phyloP scores from a whole-genome alignment of 2,113 vertebrate genomes.

The Etheostoma cragini region DNA sequence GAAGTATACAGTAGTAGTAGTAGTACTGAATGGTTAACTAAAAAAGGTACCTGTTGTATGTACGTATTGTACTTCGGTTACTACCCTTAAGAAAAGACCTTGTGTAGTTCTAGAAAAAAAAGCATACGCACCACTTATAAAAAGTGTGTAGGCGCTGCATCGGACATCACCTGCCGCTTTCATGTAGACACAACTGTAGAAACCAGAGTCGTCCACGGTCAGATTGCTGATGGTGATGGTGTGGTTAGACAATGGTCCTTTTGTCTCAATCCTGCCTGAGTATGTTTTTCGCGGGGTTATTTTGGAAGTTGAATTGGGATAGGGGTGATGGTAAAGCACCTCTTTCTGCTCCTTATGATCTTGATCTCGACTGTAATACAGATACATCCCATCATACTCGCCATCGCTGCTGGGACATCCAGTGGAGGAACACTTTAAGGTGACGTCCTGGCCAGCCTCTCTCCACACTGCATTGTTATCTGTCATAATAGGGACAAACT shows the following conservation, averaged over 20 bases:
- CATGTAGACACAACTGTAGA: slow-evolving; percentile 54
- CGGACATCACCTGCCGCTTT: rapidly evolving
- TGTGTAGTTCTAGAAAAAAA: neutral
- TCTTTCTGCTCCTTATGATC: rapidly evolving
- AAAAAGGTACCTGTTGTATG: neutral
- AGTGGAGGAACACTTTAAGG: slow-evolving; percentile 30
- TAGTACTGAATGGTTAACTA: neutral
- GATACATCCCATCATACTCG: slow-evolving; percentile 6
- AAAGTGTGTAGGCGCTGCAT: neutral
- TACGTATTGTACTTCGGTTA: neutral
- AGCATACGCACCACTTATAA: slow-evolving; percentile 33
- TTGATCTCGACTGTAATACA: slow-evolving; percentile 18
- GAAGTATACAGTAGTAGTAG: neutral
- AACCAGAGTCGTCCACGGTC: slow-evolving; percentile 22
- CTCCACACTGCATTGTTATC: neutral
- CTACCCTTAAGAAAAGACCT: neutral
- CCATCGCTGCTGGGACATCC: neutral
- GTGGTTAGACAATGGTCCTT: rapidly evolving
- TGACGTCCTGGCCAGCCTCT: slow-evolving; percentile 11
- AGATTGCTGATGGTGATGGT: slow-evolving; percentile 46
- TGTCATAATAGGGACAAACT: neutral
- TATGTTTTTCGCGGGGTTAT: rapidly evolving
- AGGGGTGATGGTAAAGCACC: slow-evolving; percentile 20
- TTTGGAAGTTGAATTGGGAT: rapidly evolving
- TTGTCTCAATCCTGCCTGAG: neutral